phyloP scores from a whole-genome alignment of 1,140 invertebrate species.

The Lucilia cuprina region DNA sequence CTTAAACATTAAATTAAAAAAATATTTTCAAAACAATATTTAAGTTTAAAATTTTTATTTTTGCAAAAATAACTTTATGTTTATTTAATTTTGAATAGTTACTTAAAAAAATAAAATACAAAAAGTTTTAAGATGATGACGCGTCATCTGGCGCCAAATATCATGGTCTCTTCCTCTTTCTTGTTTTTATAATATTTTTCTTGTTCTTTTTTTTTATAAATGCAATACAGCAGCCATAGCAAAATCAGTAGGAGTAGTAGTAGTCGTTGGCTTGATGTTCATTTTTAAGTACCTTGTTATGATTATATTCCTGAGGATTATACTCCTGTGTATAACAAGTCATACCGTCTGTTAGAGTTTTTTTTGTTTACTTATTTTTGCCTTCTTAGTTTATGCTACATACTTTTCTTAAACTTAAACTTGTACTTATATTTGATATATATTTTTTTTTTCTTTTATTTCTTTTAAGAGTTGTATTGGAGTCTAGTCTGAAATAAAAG shows the following conservation, averaged over 20 bases:
- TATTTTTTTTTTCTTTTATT: not conserved
- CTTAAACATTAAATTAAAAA: not conserved
- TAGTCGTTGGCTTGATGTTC: not conserved
- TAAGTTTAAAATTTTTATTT: no score
- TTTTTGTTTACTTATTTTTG: not conserved
- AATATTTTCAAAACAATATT: no score
- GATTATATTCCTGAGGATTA: constrained; percentile 6
- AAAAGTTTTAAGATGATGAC: not conserved
- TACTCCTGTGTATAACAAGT: constrained; percentile 10
- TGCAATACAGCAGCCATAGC: not conserved
- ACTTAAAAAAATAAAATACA: not conserved
- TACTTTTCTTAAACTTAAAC: not conserved
- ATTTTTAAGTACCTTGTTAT: constrained; percentile 12
- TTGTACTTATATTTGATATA: not conserved
- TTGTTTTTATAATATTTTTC: not conserved
- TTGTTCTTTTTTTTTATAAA: no score
- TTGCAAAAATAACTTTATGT: no score
- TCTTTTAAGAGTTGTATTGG: not conserved
- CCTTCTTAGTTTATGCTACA: not conserved
- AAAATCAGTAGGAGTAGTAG: not conserved
- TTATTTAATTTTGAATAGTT: no score
- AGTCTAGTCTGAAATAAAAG: not conserved
- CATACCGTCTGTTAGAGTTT: not conserved
- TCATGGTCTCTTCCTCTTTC: not conserved
- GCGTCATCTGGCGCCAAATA: constrained; percentile 5